Conservation (phyloP, 2,888 invertebrate species). For the Campoplex nolae region DNA sequence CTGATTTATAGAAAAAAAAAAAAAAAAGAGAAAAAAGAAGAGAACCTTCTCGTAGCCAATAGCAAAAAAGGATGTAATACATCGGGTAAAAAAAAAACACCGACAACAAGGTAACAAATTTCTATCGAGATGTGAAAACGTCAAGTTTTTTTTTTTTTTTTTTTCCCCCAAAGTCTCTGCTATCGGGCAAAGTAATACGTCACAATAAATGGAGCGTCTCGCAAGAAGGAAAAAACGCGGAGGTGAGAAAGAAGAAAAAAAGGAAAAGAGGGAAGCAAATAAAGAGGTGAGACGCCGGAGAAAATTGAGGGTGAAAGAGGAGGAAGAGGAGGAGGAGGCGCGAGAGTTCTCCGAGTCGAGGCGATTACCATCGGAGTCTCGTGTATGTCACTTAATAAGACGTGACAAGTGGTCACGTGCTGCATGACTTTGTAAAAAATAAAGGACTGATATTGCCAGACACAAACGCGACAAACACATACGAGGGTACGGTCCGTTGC, state of each 20-base stretch:
- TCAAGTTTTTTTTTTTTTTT: neutral
- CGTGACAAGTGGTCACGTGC: constrained; percentile 82
- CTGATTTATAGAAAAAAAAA: neutral
- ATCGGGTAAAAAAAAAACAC: neutral
- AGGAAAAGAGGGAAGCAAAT: neutral
- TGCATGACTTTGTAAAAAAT: constrained; percentile 63
- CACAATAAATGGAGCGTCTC: constrained; percentile 43
- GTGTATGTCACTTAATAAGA: constrained; percentile 80
- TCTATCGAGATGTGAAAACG: constrained; percentile 2
- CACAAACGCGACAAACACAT: constrained; percentile 27
- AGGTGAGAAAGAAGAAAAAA: neutral
- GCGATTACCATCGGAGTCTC: constrained; percentile 62
- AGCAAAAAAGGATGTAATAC: neutral
- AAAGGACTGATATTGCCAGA: neutral
- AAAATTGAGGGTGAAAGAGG: constrained; percentile 13
- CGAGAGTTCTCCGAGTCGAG: constrained; percentile 22
- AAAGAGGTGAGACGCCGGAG: constrained; percentile 5
- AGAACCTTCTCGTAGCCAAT: neutral
- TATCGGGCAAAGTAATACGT: constrained; percentile 47
- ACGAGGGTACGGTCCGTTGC: neutral
- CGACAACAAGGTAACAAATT: neutral
- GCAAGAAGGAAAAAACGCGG: constrained; percentile 3
- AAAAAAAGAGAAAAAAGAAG: neutral
- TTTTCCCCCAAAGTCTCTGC: too few species aligned
- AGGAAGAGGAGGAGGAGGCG: neutral